Evolutionary conservation across 2,888 invertebrate species (phyloP).

Genomic region (Strigamia transsilvanica): DNA sequence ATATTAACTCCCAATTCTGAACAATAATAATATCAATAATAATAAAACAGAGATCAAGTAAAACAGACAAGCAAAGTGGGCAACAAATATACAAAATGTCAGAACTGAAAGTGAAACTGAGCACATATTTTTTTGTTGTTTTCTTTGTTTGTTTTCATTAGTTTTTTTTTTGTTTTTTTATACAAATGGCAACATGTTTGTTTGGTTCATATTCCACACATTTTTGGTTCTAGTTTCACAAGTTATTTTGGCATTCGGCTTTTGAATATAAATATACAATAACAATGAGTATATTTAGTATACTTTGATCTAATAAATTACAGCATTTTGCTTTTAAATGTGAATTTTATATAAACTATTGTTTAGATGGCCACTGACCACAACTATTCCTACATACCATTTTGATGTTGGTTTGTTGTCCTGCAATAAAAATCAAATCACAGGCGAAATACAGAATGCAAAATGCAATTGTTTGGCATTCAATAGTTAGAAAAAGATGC

Average conservation of each 20-base stretch:
- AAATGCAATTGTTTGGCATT: too few species aligned
- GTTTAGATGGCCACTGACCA: slow-evolving; percentile 4
- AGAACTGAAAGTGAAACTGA: not conserved
- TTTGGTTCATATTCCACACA: not conserved
- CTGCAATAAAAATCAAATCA: not conserved
- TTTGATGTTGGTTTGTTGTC: slow-evolving; percentile 1
- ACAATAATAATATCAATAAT: not conserved
- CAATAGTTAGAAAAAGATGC: too few species aligned
- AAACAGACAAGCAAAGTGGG: not conserved
- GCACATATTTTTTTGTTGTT: too few species aligned
- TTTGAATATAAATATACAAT: not conserved
- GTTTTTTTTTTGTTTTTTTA: not conserved
- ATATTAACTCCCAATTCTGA: not conserved
- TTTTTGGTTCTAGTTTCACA: slow-evolving; percentile 2
- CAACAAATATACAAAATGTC: not conserved
- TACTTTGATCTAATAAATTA: slow-evolving; percentile 35
- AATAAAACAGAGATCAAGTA: not conserved
- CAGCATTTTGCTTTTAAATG: not conserved
- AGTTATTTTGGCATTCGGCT: not conserved
- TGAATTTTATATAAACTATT: not conserved
- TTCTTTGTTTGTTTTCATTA: not conserved
- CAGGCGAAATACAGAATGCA: not conserved
- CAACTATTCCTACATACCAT: slow-evolving; percentile 34
- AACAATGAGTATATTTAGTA: slow-evolving; percentile 32
- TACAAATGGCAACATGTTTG: slow-evolving; percentile 10